A percentile compares a stretch with the other conserved stretches of the same genome.
Conservation (phyloP, 2,888 invertebrate genomes). For the Noctua fimbriata region DNA sequence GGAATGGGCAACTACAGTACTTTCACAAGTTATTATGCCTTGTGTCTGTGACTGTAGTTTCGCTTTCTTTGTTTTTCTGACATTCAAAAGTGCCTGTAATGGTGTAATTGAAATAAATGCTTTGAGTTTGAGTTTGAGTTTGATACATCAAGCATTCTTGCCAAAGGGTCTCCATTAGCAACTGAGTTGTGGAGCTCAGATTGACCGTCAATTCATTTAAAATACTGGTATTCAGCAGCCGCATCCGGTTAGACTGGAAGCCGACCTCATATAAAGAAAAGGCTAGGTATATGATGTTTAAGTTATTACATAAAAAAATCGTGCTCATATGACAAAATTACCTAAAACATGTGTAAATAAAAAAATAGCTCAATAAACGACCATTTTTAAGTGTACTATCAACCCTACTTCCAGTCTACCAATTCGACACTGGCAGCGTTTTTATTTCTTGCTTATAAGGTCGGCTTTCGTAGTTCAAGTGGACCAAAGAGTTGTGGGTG, state of each 20-base stretch:
- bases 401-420: neutral
- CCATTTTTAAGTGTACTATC: conserved; percentile 56
- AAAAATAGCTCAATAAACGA: conserved; percentile 46
- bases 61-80: no score
- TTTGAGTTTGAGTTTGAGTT: no score
- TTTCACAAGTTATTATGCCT: no score
- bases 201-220: neutral
- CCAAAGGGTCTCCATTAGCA: neutral
- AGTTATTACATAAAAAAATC: neutral
- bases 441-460: neutral
- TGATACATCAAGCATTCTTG: neutral
- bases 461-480: neutral
- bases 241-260: neutral
- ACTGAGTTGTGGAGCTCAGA: neutral
- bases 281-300: neutral
- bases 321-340: conserved; percentile 5
- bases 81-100: no score
- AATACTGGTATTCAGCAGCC: neutral
- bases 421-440: neutral
- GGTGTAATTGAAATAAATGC: no score
- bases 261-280: neutral
- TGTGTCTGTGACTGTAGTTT: no score
- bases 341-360: conserved; percentile 27
- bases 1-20: no score
- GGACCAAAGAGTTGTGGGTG: conserved; percentile 8